Base-by-base conservation (phyloP, 2,888 invertebrate species). In the Limnephilus marmoratus region DNA sequence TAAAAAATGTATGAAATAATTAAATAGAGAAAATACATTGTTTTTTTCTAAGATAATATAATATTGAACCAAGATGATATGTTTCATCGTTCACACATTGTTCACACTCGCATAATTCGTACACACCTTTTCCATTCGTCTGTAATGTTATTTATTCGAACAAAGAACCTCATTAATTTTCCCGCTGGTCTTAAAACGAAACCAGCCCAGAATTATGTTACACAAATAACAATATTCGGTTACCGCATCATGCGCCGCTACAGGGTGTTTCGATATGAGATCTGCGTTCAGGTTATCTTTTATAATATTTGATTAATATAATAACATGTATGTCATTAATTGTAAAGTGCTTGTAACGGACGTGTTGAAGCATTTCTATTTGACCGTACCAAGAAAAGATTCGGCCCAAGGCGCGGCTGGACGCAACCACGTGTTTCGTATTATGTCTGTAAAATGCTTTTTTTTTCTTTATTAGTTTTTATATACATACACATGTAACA, bases 131-230 rank as follows among this genome's bases (percentile, higher is more conserved):
- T 68, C 53, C 53, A 68, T 68, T 68, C 24, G 53, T 24, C 18
- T 68, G 53, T 68, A 68, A 68, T 68, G 24, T 68, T 68, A 24
- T 68, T 68, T 68, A 24, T 37, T 37, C 83, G 34, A 18, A 83
- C 83, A 83, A 83, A 83, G 45, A 85, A 85, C 41, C 85, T 85
- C 37, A 85, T 85, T 41, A 85, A 85, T 85, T 85, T 85, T 45
- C 85, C 41, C 41, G 41, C n/a, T 41, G 85, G 37, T n/a, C 85
- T 85, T 45, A 85, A 85, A 85, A 34, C 45, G 85, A 85, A 85
- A 85, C 45, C 24, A 53, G 53, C 18, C 53, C 24, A 45, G 45
- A 85, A 85, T 85, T 45, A 37, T 85, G 41, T 85, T 18, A 85
- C 45, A 85, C 41, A 85, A 85, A 85, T 85, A 85, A 45, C 45